phyloP scores from a whole-genome alignment of 2,797 vertebrate species.

The Poeciliopsis gracilis region DNA sequence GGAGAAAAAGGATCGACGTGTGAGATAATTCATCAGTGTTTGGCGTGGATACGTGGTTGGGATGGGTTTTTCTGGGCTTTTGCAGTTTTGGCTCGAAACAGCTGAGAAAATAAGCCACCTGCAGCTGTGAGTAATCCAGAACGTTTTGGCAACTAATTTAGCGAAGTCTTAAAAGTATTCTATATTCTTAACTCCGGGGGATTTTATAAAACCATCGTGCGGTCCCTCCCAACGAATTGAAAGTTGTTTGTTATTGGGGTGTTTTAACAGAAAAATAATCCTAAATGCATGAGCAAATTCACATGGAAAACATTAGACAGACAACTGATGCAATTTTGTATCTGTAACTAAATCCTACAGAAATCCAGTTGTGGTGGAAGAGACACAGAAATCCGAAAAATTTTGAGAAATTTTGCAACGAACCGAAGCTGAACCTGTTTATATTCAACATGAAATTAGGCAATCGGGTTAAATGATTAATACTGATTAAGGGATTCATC shows the following conservation, averaged over 20 bases:
- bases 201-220: neutral
- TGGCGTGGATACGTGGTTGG: neutral
- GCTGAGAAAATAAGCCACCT: neutral
- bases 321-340: neutral
- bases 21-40: neutral
- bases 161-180: neutral
- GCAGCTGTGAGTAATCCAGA: neutral
- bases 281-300: neutral
- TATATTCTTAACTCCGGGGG: neutral
- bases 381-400: neutral
- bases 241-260: neutral
- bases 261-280: neutral
- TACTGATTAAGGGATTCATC: neutral
- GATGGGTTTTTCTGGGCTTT: neutral
- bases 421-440: neutral
- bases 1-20: neutral
- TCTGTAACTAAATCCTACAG: neutral
- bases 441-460: neutral
- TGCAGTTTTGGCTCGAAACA: neutral
- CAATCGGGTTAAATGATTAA: neutral
- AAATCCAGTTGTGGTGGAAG: neutral
- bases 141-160: neutral
- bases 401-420: neutral
- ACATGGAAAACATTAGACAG: neutral
- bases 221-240: neutral